Percentiles rank a stretch among this genome's conserved stretches.
These are phyloP conservation scores for Tor tambroides DNA, from an alignment of 2,113 vertebrate genomes.

Conservation along the genomic window DNA sequence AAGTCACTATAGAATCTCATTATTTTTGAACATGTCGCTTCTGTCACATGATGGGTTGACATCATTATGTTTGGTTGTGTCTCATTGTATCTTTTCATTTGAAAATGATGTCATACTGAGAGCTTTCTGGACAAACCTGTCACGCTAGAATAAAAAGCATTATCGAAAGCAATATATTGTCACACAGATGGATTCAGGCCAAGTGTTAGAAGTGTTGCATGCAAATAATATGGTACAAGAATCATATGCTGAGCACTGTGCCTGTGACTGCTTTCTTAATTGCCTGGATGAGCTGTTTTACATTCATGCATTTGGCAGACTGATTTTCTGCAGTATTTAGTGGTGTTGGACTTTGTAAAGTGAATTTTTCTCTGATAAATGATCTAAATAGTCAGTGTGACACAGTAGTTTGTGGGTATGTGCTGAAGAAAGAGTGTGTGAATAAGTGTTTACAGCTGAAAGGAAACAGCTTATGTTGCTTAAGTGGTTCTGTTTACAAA, in stretches of 20 bases:
- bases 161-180: neutral
- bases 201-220: neutral
- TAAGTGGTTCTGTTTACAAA: neutral
- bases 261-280: no score
- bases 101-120: neutral
- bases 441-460: neutral
- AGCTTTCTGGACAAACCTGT: conserved; percentile 22
- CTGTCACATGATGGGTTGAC: conserved; percentile 2
- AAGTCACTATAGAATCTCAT: neutral
- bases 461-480: neutral
- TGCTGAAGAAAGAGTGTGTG: neutral
- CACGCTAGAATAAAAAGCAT: neutral
- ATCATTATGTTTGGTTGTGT: neutral
- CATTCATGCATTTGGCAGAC: neutral
- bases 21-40: neutral
- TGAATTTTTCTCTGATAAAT: neutral
- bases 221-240: neutral
- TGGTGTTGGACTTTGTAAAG: neutral
- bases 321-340: neutral
- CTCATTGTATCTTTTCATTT: neutral
- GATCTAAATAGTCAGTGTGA: neutral
- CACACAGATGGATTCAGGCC: neutral
- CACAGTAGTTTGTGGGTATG: neutral
- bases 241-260: neutral
- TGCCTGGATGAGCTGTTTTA: neutral